Base-by-base conservation (phyloP, 2,888 invertebrate species). In the Tridacna crocea region DNA sequence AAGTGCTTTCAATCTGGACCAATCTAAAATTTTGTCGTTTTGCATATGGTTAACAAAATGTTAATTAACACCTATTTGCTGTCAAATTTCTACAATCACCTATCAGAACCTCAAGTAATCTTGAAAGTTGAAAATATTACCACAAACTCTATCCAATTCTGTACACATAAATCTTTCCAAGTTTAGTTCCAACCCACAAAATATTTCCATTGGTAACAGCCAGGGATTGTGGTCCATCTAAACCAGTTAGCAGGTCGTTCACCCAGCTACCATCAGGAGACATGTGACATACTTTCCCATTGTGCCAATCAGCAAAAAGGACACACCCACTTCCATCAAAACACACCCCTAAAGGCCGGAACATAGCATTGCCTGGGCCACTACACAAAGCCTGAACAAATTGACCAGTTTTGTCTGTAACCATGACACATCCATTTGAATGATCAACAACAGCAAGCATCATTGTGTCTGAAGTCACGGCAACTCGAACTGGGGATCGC, bases 101-200 rank as follows among this genome's bases (percentile, higher is more conserved):
- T 12, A 51, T 17, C 12, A 12, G 51, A 17, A 13, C 51, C 13
- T 13, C 12, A 51, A 51, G 17, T 12, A 17, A 12, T 17, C 60
- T 22, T 8, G n/a, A 8, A 22, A 60, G 10, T n/a, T 60, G n/a
- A 8, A 24, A 8, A 61, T 22, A 11, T 22, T 4, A 61, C 61
- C 1, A 61, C 63, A 27, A 63, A 22, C 10, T n/a, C 47, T 75
- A 74, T 36, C 51, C 19, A 22, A 75, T 68, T 27, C 60, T 77
- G 36, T 78, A 82, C 19, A 85, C 75, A n/a, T 68, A 58, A 19
- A 85, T 61, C 13, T 36, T 51, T 3, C 84, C 84, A 4, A 72
- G 61, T 80, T 80, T 85, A 27, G 79, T 58, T 13, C 85, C 85
- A 36, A 85, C 78, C 85, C 85, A 85, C 22, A 85, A 65, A 27